Evolutionary conservation across 2,888 invertebrate species (phyloP).

Genomic region (Esperia sulphurella): DNA sequence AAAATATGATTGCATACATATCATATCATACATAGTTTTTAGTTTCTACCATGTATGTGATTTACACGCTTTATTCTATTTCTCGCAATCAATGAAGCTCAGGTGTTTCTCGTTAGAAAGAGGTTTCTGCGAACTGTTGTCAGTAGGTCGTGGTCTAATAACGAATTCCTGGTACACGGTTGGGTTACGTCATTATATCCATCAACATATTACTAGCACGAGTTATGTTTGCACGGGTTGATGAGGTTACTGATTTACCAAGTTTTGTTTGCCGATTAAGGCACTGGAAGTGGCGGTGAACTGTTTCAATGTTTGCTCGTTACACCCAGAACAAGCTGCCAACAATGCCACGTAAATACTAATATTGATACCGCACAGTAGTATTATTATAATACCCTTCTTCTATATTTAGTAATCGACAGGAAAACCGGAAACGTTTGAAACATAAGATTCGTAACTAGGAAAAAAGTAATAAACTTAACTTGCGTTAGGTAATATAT

Average conservation of each 20-base stretch:
- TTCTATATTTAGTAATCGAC: no score
- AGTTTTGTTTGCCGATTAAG: no score
- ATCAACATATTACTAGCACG: background rate
- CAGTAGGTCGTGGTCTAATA: constrained; percentile 1
- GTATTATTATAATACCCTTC: no score
- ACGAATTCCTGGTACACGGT: background rate
- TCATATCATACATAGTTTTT: background rate
- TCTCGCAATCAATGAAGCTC: constrained; percentile 21
- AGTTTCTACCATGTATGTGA: constrained; percentile 6
- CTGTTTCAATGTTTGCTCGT: no score
- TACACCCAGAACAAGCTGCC: no score
- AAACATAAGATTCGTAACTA: no score
- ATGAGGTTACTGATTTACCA: background rate
- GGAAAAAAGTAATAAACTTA: no score
- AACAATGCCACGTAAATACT: no score
- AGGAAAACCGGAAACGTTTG: no score
- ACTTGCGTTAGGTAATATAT: no score
- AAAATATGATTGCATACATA: background rate
- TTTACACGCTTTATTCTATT: constrained; percentile 16
- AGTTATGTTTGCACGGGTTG: background rate
- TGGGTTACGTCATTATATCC: constrained; percentile 1
- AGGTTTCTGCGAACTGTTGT: constrained; percentile 20
- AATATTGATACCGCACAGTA: no score
- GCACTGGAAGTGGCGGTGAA: no score
- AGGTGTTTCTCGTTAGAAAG: constrained; percentile 25